Evolutionary conservation across 2,113 vertebrate genomes (phyloP).

Genomic region (Larimichthys crocea): DNA sequence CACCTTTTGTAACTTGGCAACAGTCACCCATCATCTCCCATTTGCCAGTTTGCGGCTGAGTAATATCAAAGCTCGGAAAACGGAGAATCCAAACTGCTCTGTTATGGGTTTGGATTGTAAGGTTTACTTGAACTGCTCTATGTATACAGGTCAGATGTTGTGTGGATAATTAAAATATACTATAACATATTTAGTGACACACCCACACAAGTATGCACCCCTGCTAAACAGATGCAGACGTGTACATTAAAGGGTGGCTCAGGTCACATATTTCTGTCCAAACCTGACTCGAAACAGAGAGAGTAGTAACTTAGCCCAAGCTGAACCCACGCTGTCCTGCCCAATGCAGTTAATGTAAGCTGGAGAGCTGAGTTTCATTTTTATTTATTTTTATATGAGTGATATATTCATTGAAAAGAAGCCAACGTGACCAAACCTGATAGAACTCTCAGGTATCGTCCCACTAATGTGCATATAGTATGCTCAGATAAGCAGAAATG

Average conservation of each 20-base stretch:
- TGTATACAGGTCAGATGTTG: constrained; percentile 22
- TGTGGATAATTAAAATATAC: constrained; percentile 15
- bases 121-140: constrained; percentile 3
- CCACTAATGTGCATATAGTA: too few species aligned
- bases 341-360: too few species aligned
- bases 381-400: too few species aligned
- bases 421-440: too few species aligned
- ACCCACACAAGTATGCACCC: not conserved
- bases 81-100: constrained; percentile 41
- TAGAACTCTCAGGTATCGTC: too few species aligned
- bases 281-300: too few species aligned
- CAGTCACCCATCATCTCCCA: constrained; percentile 48
- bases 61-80: constrained; percentile 52
- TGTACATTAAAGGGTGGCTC: not conserved
- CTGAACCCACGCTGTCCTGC: too few species aligned
- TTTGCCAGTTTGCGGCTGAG: constrained; percentile 54
- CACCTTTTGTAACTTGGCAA: constrained; percentile 78
- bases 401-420: too few species aligned
- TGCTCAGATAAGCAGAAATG: too few species aligned
- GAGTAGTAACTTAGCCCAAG: too few species aligned
- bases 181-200: not conserved
- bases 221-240: not conserved
- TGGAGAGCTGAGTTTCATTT: too few species aligned
- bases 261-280: too few species aligned
- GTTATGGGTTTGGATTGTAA: constrained; percentile 25